These are phyloP conservation scores for Pteruthius melanotis DNA, from an alignment of 2,113 vertebrate species.

Conservation along the genomic window DNA sequence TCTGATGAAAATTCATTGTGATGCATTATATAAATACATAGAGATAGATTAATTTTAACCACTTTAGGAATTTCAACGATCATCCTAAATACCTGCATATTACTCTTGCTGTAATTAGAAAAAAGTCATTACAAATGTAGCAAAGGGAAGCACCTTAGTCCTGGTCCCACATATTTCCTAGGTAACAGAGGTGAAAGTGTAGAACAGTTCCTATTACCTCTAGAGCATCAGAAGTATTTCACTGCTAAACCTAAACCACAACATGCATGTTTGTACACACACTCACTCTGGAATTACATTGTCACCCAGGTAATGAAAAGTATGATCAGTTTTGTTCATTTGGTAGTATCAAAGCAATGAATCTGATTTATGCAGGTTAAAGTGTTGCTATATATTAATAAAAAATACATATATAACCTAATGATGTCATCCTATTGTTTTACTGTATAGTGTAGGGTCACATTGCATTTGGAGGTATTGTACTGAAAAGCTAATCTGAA, in stretches of 20 bases:
- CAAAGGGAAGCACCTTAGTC: not conserved
- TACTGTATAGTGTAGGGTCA: not conserved
- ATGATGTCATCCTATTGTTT: not conserved
- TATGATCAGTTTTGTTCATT: not conserved
- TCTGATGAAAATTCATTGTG: not conserved
- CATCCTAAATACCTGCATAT: not conserved
- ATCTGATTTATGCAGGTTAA: not conserved
- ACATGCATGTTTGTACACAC: not conserved
- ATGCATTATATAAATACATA: not conserved
- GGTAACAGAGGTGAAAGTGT: not conserved
- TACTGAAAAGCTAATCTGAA: not conserved
- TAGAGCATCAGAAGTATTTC: not conserved
- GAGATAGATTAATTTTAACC: not conserved
- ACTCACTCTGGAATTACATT: not conserved
- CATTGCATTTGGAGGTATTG: not conserved
- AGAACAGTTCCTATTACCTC: not conserved
- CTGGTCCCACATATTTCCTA: not conserved
- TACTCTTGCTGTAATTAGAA: not conserved
- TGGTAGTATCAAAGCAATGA: not conserved
- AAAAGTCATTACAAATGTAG: not conserved
- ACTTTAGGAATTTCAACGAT: not conserved
- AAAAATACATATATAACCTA: not conserved
- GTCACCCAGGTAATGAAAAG: not conserved
- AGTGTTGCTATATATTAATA: not conserved
- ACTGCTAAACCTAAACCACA: not conserved